A percentile compares a stretch with the other conserved stretches of the same genome.
Evolutionary conservation across 2,113 vertebrate genomes (phyloP).

Genomic region (Ailurus styani): DNA sequence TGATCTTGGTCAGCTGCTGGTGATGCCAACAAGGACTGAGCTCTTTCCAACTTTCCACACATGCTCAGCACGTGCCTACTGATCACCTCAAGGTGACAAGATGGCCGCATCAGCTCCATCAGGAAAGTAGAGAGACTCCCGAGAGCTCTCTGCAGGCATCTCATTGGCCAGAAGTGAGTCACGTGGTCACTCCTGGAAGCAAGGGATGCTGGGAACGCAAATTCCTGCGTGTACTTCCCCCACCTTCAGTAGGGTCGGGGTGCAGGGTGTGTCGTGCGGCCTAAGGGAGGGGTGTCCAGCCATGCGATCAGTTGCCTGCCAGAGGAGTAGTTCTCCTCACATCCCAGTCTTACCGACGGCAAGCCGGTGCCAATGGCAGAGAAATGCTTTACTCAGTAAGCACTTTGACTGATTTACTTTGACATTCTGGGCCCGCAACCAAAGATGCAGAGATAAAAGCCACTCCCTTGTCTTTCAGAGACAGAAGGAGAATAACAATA

Average conservation of each 20-base stretch:
- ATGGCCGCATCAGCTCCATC: background rate
- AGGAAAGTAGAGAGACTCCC: background rate
- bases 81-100: background rate
- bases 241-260: background rate
- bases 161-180: background rate
- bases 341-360: background rate
- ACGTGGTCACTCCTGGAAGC: background rate
- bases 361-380: slow-evolving; percentile 38
- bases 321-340: background rate
- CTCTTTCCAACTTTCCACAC: background rate
- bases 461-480: background rate
- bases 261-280: too few species aligned
- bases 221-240: background rate
- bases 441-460: slow-evolving; percentile 56
- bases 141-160: background rate
- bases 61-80: background rate
- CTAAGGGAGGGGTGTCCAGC: background rate
- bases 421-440: slow-evolving; percentile 52
- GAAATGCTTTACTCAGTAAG: slow-evolving; percentile 52
- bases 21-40: background rate
- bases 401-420: slow-evolving; percentile 21
- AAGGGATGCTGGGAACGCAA: background rate
- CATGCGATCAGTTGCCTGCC: background rate
- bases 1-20: background rate
- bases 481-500: background rate